phyloP scores from a whole-genome alignment of 2,113 vertebrate species.

The Bombycilla garrulus region DNA sequence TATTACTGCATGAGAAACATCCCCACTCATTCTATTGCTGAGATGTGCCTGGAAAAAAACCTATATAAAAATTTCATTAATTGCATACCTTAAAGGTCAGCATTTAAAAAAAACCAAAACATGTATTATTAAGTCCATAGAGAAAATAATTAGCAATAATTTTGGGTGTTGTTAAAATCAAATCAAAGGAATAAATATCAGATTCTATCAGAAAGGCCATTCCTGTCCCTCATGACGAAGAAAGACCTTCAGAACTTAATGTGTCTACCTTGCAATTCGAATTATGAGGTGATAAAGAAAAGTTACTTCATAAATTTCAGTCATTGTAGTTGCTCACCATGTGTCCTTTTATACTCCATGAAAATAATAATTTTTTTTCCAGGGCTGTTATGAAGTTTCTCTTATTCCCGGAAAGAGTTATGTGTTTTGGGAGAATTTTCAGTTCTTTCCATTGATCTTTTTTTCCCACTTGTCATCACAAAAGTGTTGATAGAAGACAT shows the following conservation, averaged over 20 bases:
- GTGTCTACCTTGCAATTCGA: background rate
- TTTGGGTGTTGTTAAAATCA: background rate
- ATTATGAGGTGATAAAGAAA: conserved; percentile 30
- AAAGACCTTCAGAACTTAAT: conserved; percentile 34
- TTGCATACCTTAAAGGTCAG: conserved; percentile 22
- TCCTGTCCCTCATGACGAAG: background rate
- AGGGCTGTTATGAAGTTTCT: background rate
- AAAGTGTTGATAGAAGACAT: background rate
- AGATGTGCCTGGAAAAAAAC: background rate
- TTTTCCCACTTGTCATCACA: background rate
- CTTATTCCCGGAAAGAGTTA: conserved; percentile 15
- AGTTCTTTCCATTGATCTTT: background rate
- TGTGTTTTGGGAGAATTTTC: background rate
- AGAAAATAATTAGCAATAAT: conserved; percentile 32
- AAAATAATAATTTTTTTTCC: conserved; percentile 1
- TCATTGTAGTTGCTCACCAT: background rate
- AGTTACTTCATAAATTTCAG: conserved; percentile 25
- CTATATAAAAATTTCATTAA: background rate
- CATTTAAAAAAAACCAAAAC: conserved; percentile 51
- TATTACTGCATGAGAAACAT: background rate
- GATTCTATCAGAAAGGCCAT: background rate
- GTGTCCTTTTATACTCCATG: background rate
- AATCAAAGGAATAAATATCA: background rate
- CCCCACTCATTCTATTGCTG: background rate
- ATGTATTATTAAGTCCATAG: conserved; percentile 1